Conservation (phyloP, 2,888 invertebrate species). For the Pyrrhosoma nymphula region DNA sequence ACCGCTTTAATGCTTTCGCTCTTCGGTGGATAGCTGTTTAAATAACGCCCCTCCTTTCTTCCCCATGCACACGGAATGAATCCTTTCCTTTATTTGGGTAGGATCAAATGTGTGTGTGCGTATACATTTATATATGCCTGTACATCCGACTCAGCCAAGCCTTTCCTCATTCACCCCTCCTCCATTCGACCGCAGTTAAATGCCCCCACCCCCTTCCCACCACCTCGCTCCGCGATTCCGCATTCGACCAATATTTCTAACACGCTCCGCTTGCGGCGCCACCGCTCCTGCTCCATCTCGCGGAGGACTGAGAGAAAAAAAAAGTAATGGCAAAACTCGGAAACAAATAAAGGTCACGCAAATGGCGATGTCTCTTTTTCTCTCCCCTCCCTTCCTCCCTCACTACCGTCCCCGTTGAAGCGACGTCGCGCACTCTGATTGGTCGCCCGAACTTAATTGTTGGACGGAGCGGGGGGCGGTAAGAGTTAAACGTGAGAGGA, state of each 20-base stretch:
- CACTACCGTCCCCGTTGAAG: neutral
- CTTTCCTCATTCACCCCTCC: neutral
- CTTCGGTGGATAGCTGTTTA: neutral
- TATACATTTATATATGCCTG: too few relatives aligned
- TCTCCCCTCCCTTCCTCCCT: neutral
- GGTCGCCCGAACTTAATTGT: neutral
- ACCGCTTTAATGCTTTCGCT: neutral
- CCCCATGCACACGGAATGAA: neutral
- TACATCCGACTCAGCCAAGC: neutral
- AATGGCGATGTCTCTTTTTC: constrained; percentile 15
- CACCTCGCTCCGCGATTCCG: constrained; percentile 1
- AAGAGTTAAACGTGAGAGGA: neutral
- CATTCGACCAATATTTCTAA: constrained; percentile 7
- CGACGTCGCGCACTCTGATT: constrained; percentile 14
- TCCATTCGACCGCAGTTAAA: neutral
- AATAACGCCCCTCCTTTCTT: neutral
- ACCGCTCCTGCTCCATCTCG: constrained; percentile 27
- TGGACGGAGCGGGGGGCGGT: neutral
- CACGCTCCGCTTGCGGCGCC: constrained; percentile 54
- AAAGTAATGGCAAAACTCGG: neutral
- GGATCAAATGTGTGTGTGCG: neutral
- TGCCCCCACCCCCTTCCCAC: neutral
- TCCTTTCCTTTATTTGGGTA: neutral
- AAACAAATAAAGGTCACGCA: constrained; percentile 35
- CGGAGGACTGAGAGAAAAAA: neutral